phyloP scores from a whole-genome alignment of 2,888 invertebrate species.

The Erebia epiphron region DNA sequence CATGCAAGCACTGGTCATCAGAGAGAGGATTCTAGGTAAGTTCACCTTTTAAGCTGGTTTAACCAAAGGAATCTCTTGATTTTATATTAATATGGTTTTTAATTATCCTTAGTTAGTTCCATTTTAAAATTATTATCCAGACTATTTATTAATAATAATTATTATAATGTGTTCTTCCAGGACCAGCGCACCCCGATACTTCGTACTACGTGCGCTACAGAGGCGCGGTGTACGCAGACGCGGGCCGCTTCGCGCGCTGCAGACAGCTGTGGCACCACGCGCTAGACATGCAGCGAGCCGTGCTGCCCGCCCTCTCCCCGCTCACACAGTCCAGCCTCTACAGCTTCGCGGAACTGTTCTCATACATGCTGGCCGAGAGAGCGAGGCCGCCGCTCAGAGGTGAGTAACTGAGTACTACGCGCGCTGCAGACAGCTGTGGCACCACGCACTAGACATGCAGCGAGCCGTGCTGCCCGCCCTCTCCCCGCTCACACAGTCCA shows the following conservation, averaged over 20 bases:
- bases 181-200: conserved; percentile 97
- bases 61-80: not conserved
- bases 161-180: conserved; percentile 48
- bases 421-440: conserved; percentile 97
- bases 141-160: no score
- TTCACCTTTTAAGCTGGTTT: not conserved
- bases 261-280: conserved; percentile 98
- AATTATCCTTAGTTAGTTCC: no score
- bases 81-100: no score
- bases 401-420: conserved; percentile 39
- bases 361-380: conserved; percentile 96
- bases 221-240: conserved; percentile 97
- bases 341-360: conserved; percentile 97
- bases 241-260: conserved; percentile 95
- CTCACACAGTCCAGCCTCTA: conserved; percentile 97
- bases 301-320: conserved; percentile 95
- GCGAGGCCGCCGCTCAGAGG: conserved; percentile 86
- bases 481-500: conserved; percentile 97
- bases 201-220: conserved; percentile 97
- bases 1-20: conserved; percentile 96
- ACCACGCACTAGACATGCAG: conserved; percentile 98
- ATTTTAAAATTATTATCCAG: no score
- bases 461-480: conserved; percentile 95
- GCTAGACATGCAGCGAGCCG: conserved; percentile 96
- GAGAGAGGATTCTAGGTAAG: conserved; percentile 92